Evolutionary conservation across 2,888 invertebrate genomes (phyloP), one percentile per base, ranked within the genome.

Genomic region (Chalcosyrphus nemorum): DNA sequence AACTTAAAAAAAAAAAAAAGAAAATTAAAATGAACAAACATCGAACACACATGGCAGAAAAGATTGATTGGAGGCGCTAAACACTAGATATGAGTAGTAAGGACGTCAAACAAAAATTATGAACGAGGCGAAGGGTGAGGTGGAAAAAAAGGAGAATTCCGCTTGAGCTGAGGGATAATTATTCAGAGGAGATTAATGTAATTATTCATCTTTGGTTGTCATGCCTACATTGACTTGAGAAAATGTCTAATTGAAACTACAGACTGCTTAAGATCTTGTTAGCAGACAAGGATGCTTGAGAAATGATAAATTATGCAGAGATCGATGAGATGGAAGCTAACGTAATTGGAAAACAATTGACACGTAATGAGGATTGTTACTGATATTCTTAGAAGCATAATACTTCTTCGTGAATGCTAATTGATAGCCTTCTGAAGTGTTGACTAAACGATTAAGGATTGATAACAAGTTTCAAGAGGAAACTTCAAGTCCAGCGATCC

Each of bases 1-100:
- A 78, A 66, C 5, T 15, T 35, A 71, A 76, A 56, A 9, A 7
- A 74, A 66, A 32, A 27, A 15, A 2, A 71, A 76, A 56, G 6
- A 7, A 74, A 66, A 32, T 35, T 19, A 2, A 71, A 63, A 63
- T 47, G 29, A 66, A 54, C 43, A 72, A 66, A 72, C 71, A 75
- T 74, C 72, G 32, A 78, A 19, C 63, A 65, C 71, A 65, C 65
- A 70, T 75, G 41, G 38, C 41, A 47, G 9, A 17, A 32, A 41
- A 19, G 50, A 6, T 52, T 41, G 9, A 56, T 15, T 47, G 7
- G 15, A 1, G 21, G 15, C n/a, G 7, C 29, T 32, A 15, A 63
- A 65, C 11, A 65, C 19, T 35, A 19, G 47, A 19, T 54, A 19
- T 41, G 17, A 41, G 21, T 56, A 56, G 38, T 3, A 9, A 29